Evolutionary conservation across 2,797 vertebrate genomes (phyloP).

Genomic region (Uromys caudimaculatus): DNA sequence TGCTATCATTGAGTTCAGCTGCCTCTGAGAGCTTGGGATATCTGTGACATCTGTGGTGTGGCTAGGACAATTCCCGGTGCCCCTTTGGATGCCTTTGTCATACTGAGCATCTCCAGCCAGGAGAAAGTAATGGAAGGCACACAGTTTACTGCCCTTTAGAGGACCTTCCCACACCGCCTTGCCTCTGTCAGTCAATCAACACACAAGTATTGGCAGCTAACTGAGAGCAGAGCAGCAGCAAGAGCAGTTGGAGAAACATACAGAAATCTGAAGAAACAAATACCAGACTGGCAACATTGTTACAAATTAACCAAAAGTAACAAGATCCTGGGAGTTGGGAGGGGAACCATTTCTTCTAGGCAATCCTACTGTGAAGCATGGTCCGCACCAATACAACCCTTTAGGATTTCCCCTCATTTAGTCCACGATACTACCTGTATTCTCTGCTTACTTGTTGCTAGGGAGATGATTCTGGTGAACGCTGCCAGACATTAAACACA

Average conservation of each 20-base stretch:
- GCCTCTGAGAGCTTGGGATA: conserved; percentile 83
- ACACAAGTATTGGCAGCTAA: neutral
- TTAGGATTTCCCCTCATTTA: conserved; percentile 9
- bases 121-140: conserved; percentile 80
- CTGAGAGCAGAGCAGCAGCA: neutral
- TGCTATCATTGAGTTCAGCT: conserved; percentile 84
- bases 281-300: neutral
- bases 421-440: neutral
- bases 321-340: neutral
- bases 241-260: conserved; percentile 46
- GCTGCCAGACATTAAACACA: neutral
- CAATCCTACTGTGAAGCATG: neutral
- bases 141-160: conserved; percentile 77
- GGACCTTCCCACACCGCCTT: conserved; percentile 67
- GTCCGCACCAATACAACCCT: neutral
- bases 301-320: conserved; percentile 33
- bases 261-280: conserved; percentile 19
- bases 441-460: conserved; percentile 12
- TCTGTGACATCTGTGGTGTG: conserved; percentile 83
- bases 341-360: neutral
- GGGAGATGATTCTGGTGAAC: conserved; percentile 38
- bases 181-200: conserved; percentile 72
- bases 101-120: conserved; percentile 75
- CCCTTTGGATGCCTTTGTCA: conserved; percentile 82
- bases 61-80: conserved; percentile 81